These are phyloP conservation scores for Melanostoma mellinum DNA, from an alignment of 2,888 invertebrate species.

Conservation along the genomic window DNA sequence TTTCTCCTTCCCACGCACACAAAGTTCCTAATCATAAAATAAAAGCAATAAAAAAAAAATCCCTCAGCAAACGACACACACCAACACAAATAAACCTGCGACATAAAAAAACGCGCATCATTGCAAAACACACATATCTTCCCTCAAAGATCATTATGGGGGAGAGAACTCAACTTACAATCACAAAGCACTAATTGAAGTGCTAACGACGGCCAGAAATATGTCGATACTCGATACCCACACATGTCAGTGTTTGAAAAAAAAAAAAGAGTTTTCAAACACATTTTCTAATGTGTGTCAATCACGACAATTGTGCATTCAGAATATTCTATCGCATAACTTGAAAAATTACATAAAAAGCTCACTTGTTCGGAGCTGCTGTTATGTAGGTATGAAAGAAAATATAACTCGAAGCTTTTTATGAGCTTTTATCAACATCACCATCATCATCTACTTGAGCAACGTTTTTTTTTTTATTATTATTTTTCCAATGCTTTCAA, in stretches of 20 bases:
- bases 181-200: conserved; percentile 17
- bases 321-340: conserved; percentile 7
- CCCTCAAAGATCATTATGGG: conserved; percentile 30
- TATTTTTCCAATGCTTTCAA: conserved; percentile 47
- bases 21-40: background rate
- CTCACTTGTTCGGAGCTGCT: background rate
- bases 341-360: conserved; percentile 58
- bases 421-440: conserved; percentile 34
- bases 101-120: conserved; percentile 37
- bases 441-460: conserved; percentile 15
- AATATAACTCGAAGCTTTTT: conserved; percentile 18
- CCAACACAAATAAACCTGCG: conserved; percentile 10
- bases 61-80: background rate
- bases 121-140: conserved; percentile 22
- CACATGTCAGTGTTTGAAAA: background rate
- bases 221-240: background rate
- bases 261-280: conserved; percentile 11
- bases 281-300: conserved; percentile 22
- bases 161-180: conserved; percentile 9
- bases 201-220: too few relatives aligned
- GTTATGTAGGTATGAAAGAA: background rate
- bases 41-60: background rate
- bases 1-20: background rate
- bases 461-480: conserved; percentile 6
- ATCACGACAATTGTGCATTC: conserved; percentile 23